Base-by-base conservation (phyloP, 2,888 invertebrate genomes). In the Lasioglossum leucozonium region DNA sequence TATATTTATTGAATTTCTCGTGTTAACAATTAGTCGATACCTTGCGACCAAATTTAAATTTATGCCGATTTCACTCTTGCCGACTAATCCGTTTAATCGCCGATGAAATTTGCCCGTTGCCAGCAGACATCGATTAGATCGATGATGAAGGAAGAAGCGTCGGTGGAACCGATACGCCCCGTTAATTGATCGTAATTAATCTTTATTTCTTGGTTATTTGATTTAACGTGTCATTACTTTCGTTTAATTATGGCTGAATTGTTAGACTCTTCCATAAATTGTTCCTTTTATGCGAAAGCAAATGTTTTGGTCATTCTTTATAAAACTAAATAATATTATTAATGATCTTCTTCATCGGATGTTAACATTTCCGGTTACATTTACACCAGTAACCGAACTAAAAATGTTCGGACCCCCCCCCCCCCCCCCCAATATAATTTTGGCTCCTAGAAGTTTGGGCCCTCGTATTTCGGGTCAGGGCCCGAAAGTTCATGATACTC, bases 71-170 rank as follows among this genome's bases (percentile, higher is more conserved):
- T 51, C 51, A 8, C 51, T 22, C 51, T 22, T 51, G 51, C 10
- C 22, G 51, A 51, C 51, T 69, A 69, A 77, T 77, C 47, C 26
- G 51, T 51, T 77, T 69, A 69, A 77, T 47, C 26, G 47, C 37
- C 47, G 47, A 16, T n/a, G 22, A n/a, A 51, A 22, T 58, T 58
- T 34, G 18, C 10, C 18, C 18, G 58, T 11, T 40, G 22, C 22
- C 22, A 8, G 22, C 51, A 51, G 51, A 51, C 51, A 51, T 22
- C 51, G 22, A 51, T 51, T 51, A 51, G 51, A 51, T 51, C 22
- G 22, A 51, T 51, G 51, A 51, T 51, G 51, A 51, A 51, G 51
- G 51, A 51, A 51, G 51, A 51, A 51, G 51, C 22, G 2, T 22
- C 22, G 51, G 22, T 51, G 51, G 22, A 22, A 22, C 51, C 51